These are phyloP conservation scores for Ophion slaviceki DNA, from an alignment of 2,888 invertebrate species.

Conservation along the genomic window DNA sequence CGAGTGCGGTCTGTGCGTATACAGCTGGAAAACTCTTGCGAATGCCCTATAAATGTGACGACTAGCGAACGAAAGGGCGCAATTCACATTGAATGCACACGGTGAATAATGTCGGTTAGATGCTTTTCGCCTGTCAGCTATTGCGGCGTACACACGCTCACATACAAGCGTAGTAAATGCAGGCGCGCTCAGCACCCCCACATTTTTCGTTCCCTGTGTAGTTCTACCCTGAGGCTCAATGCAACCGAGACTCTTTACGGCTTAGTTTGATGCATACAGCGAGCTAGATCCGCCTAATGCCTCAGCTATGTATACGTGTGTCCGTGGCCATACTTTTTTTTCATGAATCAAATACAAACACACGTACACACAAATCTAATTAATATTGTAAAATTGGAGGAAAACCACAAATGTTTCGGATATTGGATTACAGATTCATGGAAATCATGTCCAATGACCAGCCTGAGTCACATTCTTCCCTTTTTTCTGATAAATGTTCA, in stretches of 20 bases:
- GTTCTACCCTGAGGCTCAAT: constrained; percentile 33
- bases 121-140: not conserved
- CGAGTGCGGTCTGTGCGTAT: constrained; percentile 34
- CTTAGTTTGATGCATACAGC: constrained; percentile 51
- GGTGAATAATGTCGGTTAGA: not conserved
- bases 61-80: not conserved
- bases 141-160: not conserved
- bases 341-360: not conserved
- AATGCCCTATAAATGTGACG: not conserved
- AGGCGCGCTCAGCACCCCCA: not conserved
- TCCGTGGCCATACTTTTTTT: not conserved
- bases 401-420: too few species aligned
- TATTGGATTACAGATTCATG: too few species aligned
- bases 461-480: too few species aligned
- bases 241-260: constrained; percentile 59
- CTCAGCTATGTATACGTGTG: not conserved
- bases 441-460: too few species aligned
- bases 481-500: too few species aligned
- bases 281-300: constrained; percentile 44
- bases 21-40: constrained; percentile 8
- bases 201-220: constrained; percentile 17
- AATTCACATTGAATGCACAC: not conserved
- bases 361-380: not conserved
- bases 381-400: too few species aligned
- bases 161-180: not conserved